Percentiles rank a stretch among this genome's conserved stretches.
These are phyloP conservation scores for Leuctra nigra DNA, from an alignment of 2,888 invertebrate genomes.

Conservation along the genomic window DNA sequence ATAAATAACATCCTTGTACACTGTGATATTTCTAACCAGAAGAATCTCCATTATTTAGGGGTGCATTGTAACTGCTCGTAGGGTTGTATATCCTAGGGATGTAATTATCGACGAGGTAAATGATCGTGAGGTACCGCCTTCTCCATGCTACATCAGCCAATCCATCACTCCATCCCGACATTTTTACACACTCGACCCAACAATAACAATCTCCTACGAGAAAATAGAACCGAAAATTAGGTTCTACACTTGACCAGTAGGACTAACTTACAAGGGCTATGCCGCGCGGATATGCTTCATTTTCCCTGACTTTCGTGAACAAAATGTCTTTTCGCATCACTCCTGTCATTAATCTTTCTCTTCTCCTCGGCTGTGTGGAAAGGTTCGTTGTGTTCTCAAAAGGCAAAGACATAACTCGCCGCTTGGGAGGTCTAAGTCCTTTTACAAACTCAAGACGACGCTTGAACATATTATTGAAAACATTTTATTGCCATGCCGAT, in stretches of 20 bases:
- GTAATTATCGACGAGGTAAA: constrained; percentile 21
- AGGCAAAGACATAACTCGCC: not conserved
- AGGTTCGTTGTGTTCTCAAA: not conserved
- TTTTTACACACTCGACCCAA: constrained; percentile 21
- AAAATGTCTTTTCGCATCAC: constrained; percentile 1
- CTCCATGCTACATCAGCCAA: constrained; percentile 22
- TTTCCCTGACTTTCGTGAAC: constrained; percentile 8
- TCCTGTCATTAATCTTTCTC: constrained; percentile 6
- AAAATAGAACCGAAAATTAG: too few species aligned
- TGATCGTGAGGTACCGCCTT: constrained; percentile 15
- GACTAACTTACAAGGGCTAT: too few species aligned
- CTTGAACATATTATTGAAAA: constrained; percentile 1
- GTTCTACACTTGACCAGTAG: not conserved
- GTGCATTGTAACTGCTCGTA: not conserved
- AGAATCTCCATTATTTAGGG: not conserved
- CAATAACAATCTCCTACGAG: constrained; percentile 28
- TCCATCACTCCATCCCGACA: constrained; percentile 25
- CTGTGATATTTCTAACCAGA: too few species aligned
- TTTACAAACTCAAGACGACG: not conserved
- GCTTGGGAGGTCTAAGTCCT: constrained; percentile 11
- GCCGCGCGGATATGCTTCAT: constrained; percentile 9
- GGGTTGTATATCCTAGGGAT: not conserved
- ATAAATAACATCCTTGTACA: too few species aligned
- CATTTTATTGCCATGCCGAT: constrained; percentile 5
- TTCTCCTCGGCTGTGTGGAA: not conserved